phyloP scores from a whole-genome alignment of 2,888 invertebrate genomes.

The Platycheirus rosarum region DNA sequence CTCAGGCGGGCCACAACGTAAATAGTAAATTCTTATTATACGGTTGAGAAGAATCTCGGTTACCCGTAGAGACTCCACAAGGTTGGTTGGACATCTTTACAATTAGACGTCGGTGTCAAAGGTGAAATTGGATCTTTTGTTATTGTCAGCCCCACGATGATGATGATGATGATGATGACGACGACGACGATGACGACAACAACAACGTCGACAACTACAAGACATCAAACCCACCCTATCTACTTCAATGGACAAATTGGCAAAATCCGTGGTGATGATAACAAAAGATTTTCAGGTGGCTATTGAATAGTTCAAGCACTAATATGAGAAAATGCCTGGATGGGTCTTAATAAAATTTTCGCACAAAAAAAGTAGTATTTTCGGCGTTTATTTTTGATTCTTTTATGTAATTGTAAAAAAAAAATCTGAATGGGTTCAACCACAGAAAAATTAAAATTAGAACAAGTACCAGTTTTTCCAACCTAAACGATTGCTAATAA shows the following conservation, averaged over 20 bases:
- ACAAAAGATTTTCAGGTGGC: constrained; percentile 64
- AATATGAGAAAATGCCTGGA: no score
- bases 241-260: constrained; percentile 59
- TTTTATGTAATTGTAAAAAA: no score
- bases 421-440: no score
- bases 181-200: constrained; percentile 11
- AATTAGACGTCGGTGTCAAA: constrained; percentile 74
- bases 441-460: no score
- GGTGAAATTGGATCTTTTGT: constrained; percentile 74
- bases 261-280: constrained; percentile 43
- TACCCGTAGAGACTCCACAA: constrained; percentile 73
- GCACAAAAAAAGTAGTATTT: no score
- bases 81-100: constrained; percentile 72
- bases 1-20: constrained; percentile 60
- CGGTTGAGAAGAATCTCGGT: constrained; percentile 74
- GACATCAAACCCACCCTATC: background rate
- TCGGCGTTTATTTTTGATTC: no score
- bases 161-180: constrained; percentile 27
- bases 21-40: constrained; percentile 74
- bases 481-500: no score
- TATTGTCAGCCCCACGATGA: constrained; percentile 63
- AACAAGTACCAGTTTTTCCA: no score
- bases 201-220: no score
- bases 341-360: no score
- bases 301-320: no score